Evolutionary conservation across 2,888 invertebrate genomes (phyloP).

Genomic region (Caenorhabditis plicata): DNA sequence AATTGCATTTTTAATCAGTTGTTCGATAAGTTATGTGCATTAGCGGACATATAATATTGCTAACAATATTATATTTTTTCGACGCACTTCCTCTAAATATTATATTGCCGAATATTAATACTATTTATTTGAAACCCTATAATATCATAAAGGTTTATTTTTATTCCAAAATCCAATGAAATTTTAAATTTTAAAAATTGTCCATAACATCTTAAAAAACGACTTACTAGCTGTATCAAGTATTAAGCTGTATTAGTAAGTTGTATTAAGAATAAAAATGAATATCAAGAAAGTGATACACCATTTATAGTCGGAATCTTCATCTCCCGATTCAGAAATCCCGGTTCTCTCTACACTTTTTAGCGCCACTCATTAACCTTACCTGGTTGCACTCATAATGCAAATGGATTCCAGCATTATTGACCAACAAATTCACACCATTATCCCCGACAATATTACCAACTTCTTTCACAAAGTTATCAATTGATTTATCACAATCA

Average conservation of each 20-base stretch:
- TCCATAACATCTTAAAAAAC: too few relatives aligned
- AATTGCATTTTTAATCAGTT: too few relatives aligned
- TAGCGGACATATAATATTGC: conserved; percentile 3
- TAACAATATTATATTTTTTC: conserved; percentile 4
- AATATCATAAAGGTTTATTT: too few relatives aligned
- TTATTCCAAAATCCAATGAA: too few relatives aligned
- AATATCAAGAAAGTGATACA: conserved; percentile 1
- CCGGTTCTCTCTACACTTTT: neutral
- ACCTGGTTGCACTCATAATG: neutral
- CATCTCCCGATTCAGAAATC: neutral
- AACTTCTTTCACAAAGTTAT: conserved; percentile 11
- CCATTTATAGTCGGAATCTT: neutral
- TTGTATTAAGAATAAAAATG: neutral
- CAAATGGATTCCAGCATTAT: conserved; percentile 21
- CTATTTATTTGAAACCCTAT: too few relatives aligned
- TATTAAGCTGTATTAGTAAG: too few relatives aligned
- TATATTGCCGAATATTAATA: too few relatives aligned
- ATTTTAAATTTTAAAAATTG: too few relatives aligned
- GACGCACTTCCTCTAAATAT: neutral
- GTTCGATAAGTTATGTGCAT: conserved; percentile 1
- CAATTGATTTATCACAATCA: conserved; percentile 26
- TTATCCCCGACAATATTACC: conserved; percentile 5
- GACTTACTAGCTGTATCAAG: too few relatives aligned
- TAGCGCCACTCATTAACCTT: neutral
- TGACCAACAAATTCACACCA: conserved; percentile 15